Conservation (phyloP, 2,113 vertebrate genomes). For the Zonotrichia leucophrys region DNA sequence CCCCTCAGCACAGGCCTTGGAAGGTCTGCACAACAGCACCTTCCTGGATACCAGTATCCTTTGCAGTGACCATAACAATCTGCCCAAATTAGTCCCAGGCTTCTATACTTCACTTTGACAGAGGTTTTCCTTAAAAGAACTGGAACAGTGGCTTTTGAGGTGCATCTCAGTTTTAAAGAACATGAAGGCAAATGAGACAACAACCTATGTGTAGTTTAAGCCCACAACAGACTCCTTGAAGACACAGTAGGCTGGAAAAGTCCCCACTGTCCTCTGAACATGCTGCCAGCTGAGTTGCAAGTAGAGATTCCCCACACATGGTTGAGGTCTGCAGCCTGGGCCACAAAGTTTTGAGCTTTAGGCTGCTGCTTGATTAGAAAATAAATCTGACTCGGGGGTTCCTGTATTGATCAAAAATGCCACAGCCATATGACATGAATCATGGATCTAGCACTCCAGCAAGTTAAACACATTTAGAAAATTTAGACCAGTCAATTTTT, state of each 20-base stretch:
- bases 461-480: neutral
- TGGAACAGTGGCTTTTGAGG: neutral
- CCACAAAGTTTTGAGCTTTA: neutral
- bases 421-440: neutral
- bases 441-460: neutral
- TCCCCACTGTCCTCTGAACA: accelerated
- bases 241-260: neutral
- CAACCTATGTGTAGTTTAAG: neutral
- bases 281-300: neutral
- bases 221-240: neutral
- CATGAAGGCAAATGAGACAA: neutral
- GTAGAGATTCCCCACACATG: neutral
- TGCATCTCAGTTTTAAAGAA: neutral
- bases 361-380: neutral
- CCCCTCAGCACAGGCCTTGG: neutral
- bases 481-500: neutral
- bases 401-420: neutral
- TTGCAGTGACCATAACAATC: neutral
- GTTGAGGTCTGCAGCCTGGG: neutral
- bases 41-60: neutral
- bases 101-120: neutral
- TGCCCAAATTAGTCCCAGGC: neutral
- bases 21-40: neutral
- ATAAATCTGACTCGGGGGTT: neutral
- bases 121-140: neutral